Base-by-base conservation (phyloP, 2,797 vertebrate species). In the Heliangelus exortis region DNA sequence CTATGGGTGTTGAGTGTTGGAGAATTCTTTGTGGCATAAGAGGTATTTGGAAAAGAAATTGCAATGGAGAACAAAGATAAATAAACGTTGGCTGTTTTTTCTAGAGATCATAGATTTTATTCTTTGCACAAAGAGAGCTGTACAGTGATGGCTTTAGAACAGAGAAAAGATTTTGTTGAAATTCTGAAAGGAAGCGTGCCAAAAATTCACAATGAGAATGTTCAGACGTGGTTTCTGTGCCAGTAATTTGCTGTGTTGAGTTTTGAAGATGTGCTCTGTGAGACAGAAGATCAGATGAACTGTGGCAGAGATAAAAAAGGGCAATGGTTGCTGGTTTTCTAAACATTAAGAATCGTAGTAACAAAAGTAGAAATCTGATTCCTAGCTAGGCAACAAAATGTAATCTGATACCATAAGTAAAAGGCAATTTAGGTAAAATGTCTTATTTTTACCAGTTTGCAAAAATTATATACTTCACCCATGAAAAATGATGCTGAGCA, bases 121-220 rank as follows among this genome's bases (percentile, higher is more conserved):
- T 92, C 33, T 84, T 93, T 67, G 39, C 53, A 47, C 3, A 1
- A 66, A 68, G 31, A 54, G 59, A 88, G 76, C 31, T 84, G 88
- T 53, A 88, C 0, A 0, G 31, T 91, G 68, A 72, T 78, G 73
- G 66, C 82, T 83, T 90, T 63, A 74, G 69, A 96, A 81, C 22
- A 93, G 50, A 92, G 73, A 54, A 88, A 80, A 67, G n/a, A 41
- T 84, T 91, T 86, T 94, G 41, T 15, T 85, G 73, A 82, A 84
- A 79, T 94, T 84, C 67, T 91, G 45, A 62, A 86, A 91, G 62
- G 41, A 80, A 76, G 36, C 45, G 18, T 92, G 88, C 72, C 78
- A 96, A 69, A 90, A 78, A 72, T 50, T 75, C 63, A 76, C 62
- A 79, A 48, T 89, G 90, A 71, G 67, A 85, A 58, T 74, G 53